phyloP scores from a whole-genome alignment of 2,113 vertebrate species.

The Pelusios castaneus region DNA sequence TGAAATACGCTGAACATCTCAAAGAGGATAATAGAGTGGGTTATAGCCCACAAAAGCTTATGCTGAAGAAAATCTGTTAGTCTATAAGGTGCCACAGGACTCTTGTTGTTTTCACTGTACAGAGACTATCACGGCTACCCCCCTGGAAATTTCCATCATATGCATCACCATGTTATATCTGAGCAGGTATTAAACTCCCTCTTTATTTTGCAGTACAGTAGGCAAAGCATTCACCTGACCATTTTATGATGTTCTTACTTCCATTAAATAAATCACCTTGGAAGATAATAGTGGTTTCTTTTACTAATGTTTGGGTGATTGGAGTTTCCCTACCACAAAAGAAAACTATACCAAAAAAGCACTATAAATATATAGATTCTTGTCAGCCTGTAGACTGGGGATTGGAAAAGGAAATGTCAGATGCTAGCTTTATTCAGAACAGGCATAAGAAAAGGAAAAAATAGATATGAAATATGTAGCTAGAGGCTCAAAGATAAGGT shows the following conservation, averaged over 20 bases:
- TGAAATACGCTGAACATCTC: background rate
- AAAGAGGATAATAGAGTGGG: background rate
- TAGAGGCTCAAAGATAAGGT: background rate
- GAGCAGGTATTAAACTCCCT: background rate
- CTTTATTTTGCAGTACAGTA: background rate
- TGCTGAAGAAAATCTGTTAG: too few species aligned
- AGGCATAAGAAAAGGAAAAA: background rate
- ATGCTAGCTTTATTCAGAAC: background rate
- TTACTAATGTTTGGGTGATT: background rate
- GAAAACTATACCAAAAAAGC: background rate
- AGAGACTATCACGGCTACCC: too few species aligned
- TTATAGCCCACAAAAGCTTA: too few species aligned
- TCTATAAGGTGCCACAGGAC: too few species aligned
- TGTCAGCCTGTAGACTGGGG: background rate
- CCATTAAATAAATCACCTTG: background rate
- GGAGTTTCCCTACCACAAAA: background rate
- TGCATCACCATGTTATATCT: background rate
- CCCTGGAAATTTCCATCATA: background rate
- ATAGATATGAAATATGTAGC: background rate
- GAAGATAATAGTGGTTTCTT: background rate
- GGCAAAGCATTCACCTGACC: background rate
- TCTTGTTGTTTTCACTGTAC: too few species aligned
- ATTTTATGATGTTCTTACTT: background rate
- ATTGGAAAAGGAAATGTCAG: background rate
- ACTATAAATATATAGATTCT: background rate